Conservation (phyloP, 2,113 vertebrate genomes). For the Dolichotis patagonum region DNA sequence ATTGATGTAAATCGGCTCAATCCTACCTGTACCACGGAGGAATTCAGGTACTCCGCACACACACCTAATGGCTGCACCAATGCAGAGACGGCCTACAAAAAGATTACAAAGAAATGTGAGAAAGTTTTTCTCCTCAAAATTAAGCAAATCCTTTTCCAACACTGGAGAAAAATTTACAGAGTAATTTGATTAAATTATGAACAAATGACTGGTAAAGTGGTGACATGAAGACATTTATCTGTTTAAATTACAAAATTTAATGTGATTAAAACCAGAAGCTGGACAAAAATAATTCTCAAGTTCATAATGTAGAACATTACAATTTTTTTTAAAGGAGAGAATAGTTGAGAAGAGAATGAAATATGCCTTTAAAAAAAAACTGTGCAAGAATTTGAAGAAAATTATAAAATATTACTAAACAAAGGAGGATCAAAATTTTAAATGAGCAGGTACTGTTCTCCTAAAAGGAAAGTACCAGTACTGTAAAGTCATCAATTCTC, state of each 20-base stretch:
- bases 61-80: constrained; percentile 97
- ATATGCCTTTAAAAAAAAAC: neutral
- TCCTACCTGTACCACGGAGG: constrained; percentile 96
- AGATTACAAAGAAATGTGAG: constrained; percentile 43
- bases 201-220: neutral
- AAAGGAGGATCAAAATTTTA: neutral
- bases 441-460: neutral
- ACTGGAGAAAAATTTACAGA: constrained; percentile 22
- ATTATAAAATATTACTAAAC: neutral
- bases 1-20: neutral
- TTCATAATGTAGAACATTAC: neutral
- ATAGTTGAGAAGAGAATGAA: neutral
- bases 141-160: neutral
- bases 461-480: neutral
- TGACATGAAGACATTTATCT: neutral
- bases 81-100: constrained; percentile 93
- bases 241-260: constrained; percentile 31
- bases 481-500: neutral
- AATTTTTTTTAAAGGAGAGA: neutral
- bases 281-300: constrained; percentile 49
- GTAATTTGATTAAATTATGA: constrained; percentile 9
- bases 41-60: constrained; percentile 98
- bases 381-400: neutral
- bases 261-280: constrained; percentile 29
- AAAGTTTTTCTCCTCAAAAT: neutral